Conservation (phyloP, 1,140 invertebrate species). For the Pseudobourletiella spinata region DNA sequence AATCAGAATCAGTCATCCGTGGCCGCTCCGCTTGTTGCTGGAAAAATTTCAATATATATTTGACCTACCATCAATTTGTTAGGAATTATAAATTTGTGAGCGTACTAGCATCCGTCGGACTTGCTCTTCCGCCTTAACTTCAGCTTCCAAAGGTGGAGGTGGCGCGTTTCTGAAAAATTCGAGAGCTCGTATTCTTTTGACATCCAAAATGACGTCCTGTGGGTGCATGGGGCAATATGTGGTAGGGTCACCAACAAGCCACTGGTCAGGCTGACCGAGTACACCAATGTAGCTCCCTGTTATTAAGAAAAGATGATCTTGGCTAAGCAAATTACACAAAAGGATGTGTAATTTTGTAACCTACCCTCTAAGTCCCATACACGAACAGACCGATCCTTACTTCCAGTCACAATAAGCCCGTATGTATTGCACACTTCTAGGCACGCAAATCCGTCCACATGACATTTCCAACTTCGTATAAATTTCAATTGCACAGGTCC, state of each 20-base stretch:
- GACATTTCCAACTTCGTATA: conserved; percentile 15
- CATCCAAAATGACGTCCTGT: conserved; percentile 13
- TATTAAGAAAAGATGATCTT: background rate
- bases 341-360: background rate
- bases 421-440: conserved; percentile 17
- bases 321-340: background rate
- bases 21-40: conserved; percentile 6
- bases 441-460: conserved; percentile 8
- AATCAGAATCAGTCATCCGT: conserved; percentile 1
- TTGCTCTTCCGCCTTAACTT: conserved; percentile 4
- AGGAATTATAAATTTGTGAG: background rate
- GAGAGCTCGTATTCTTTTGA: conserved; percentile 16
- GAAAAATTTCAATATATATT: background rate
- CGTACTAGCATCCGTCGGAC: background rate
- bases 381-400: conserved; percentile 10
- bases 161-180: conserved; percentile 8
- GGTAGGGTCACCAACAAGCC: conserved; percentile 11
- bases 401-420: conserved; percentile 18
- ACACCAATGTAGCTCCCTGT: conserved; percentile 13
- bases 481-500: conserved; percentile 17
- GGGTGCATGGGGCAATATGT: background rate
- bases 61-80: background rate
- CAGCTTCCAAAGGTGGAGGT: conserved; percentile 1
- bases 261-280: background rate
- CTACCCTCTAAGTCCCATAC: conserved; percentile 20